A percentile compares a stretch with the other conserved stretches of the same genome.
Evolutionary conservation across 2,888 invertebrate genomes (phyloP).

Genomic region (Oscheius sp.): DNA sequence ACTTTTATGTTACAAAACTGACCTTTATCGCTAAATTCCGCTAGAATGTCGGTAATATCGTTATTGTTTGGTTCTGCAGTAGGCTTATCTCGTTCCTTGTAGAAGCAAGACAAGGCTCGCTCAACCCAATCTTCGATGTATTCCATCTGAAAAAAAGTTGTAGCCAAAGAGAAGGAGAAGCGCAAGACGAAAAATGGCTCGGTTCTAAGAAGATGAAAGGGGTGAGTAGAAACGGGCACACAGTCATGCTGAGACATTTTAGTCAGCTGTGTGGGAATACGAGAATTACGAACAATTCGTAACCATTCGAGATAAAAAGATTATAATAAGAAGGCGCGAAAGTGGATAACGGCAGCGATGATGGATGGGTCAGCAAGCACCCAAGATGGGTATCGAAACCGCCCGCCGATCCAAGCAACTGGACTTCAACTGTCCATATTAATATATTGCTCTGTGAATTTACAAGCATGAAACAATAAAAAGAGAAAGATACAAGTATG

Average conservation of each 20-base stretch:
- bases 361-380: constrained; percentile 29
- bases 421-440: constrained; percentile 8
- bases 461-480: not conserved
- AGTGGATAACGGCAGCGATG: constrained; percentile 26
- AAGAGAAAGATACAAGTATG: not conserved
- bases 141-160: constrained; percentile 38
- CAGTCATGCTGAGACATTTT: too few relatives aligned
- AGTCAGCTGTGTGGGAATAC: not conserved
- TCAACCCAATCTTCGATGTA: constrained; percentile 59
- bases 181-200: not conserved
- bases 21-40: constrained; percentile 20
- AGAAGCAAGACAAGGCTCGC: constrained; percentile 53
- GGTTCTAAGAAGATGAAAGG: not conserved
- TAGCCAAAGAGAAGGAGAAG: not conserved
- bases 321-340: constrained; percentile 14
- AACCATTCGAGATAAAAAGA: not conserved
- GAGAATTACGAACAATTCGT: not conserved
- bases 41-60: constrained; percentile 4
- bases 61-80: constrained; percentile 16
- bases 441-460: not conserved
- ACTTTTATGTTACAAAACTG: constrained; percentile 17
- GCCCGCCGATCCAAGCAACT: constrained; percentile 26
- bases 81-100: constrained; percentile 35
- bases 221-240: too few relatives aligned
- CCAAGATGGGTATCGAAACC: constrained; percentile 29